phyloP scores from a whole-genome alignment of 1,140 invertebrate species.

The Phymastichus coffea region DNA sequence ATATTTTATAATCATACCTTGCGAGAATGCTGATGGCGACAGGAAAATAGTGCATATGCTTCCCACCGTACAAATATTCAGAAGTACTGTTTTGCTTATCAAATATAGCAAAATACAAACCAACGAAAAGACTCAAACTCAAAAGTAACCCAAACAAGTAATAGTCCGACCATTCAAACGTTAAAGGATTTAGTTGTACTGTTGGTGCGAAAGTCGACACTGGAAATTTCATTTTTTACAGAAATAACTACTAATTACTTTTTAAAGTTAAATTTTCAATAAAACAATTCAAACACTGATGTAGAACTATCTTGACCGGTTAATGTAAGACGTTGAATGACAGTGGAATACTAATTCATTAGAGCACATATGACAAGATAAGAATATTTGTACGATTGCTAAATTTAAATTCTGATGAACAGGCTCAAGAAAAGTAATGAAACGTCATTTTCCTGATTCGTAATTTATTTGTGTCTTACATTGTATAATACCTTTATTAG shows the following conservation, averaged over 20 bases:
- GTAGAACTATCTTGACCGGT: too few relatives aligned
- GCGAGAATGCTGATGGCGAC: slow-evolving; percentile 81
- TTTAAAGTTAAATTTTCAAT: too few relatives aligned
- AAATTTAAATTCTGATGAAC: not conserved
- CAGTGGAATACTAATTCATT: not conserved
- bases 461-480: too few relatives aligned
- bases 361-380: not conserved
- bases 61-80: slow-evolving; percentile 80
- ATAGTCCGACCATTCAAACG: slow-evolving; percentile 63
- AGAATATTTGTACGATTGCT: not conserved
- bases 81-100: slow-evolving; percentile 74
- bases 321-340: too few relatives aligned
- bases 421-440: too few relatives aligned
- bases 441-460: too few relatives aligned
- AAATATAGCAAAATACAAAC: slow-evolving; percentile 78
- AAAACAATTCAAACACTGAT: too few relatives aligned
- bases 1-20: too few relatives aligned
- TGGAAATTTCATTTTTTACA: not conserved
- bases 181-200: slow-evolving; percentile 26
- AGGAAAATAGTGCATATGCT: slow-evolving; percentile 76
- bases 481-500: too few relatives aligned
- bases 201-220: not conserved
- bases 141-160: slow-evolving; percentile 68
- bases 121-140: slow-evolving; percentile 70
- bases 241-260: not conserved